phyloP scores from a whole-genome alignment of 1,140 invertebrate species.

The Psilanteris sp. region DNA sequence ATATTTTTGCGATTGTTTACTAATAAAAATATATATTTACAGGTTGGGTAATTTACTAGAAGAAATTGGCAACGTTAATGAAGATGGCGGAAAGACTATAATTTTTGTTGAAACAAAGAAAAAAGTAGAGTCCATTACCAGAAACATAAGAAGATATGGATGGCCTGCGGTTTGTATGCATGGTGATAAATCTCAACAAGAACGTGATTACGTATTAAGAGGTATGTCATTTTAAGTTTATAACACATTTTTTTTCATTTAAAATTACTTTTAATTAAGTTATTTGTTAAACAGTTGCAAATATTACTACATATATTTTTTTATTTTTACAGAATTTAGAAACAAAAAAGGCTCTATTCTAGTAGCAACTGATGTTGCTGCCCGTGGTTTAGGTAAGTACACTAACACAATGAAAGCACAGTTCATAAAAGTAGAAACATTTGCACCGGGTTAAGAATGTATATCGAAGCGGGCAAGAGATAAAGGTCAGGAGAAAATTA shows the following conservation, averaged over 20 bases:
- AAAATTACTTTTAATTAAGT: too few species aligned
- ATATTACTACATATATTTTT: too few species aligned
- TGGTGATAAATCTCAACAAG: conserved; percentile 98
- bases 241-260: too few species aligned
- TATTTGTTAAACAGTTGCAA: too few species aligned
- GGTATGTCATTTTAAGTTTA: too few species aligned
- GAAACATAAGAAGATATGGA: conserved; percentile 93
- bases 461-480: conserved; percentile 10
- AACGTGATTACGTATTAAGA: conserved; percentile 96
- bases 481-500: conserved; percentile 52
- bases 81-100: conserved; percentile 94
- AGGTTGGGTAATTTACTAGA: conserved; percentile 92
- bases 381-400: conserved; percentile 96
- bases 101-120: conserved; percentile 99
- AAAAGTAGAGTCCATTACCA: conserved; percentile 96
- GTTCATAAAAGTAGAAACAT: conserved; percentile 23
- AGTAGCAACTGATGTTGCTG: conserved; percentile 99
- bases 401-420: neutral
- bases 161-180: conserved; percentile 97
- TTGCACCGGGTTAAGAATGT: conserved; percentile 42
- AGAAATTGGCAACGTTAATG: conserved; percentile 92
- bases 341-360: conserved; percentile 94
- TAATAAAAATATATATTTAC: conserved; percentile 62
- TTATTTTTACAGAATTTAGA: conserved; percentile 89
- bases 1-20: conserved; percentile 4